These are phyloP conservation scores for Sinocyclocheilus rhinocerous DNA, from an alignment of 2,113 vertebrate genomes.

Conservation along the genomic window DNA sequence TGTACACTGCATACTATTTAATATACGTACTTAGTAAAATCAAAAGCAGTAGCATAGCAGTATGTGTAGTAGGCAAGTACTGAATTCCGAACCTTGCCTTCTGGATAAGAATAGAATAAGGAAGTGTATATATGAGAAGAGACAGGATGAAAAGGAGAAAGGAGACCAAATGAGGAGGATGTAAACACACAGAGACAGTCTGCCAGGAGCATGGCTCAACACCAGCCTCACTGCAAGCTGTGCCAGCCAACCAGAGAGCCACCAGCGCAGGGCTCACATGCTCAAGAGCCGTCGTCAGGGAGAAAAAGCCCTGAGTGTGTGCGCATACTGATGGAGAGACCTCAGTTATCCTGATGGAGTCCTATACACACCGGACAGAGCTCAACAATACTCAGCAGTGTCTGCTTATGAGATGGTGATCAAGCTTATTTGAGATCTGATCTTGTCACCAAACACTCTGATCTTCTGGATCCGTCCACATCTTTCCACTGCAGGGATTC, in stretches of 20 bases:
- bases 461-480: background rate
- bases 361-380: background rate
- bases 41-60: background rate
- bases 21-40: background rate
- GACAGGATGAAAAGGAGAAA: background rate
- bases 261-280: background rate
- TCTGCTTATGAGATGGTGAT: background rate
- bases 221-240: background rate
- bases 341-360: background rate
- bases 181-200: background rate
- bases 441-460: background rate
- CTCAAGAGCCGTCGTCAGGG: background rate
- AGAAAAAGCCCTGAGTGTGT: background rate
- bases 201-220: slow-evolving; percentile 5
- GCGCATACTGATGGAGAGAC: background rate
- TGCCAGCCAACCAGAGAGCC: slow-evolving; percentile 36
- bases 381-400: background rate
- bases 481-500: background rate
- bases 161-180: background rate
- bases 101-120: slow-evolving; percentile 4
- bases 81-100: background rate
- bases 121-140: slow-evolving; percentile 2
- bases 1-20: background rate
- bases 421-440: background rate
- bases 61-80: background rate